These are phyloP conservation scores for Bubo scandiacus DNA, from an alignment of 2,113 vertebrate species.

Conservation along the genomic window DNA sequence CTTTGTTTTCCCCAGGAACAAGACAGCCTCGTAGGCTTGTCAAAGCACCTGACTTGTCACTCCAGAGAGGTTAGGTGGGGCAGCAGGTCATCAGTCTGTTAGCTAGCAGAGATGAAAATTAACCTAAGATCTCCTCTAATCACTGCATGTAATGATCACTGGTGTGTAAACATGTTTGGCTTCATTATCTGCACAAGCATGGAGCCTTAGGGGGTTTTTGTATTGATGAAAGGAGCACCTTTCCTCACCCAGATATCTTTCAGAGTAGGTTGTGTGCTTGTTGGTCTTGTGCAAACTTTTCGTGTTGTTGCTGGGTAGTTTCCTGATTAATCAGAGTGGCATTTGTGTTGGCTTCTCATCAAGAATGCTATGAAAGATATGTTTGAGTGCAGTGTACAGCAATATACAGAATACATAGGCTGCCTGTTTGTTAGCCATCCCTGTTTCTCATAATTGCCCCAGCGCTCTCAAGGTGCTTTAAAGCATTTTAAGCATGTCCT, in stretches of 20 bases:
- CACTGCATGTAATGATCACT: constrained; percentile 29
- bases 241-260: constrained; percentile 36
- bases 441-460: background rate
- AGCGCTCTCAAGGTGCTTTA: background rate
- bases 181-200: constrained; percentile 45
- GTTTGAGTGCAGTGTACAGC: constrained; percentile 24
- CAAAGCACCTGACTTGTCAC: constrained; percentile 53
- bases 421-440: constrained; percentile 7
- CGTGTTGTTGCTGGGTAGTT: constrained; percentile 55
- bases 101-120: constrained; percentile 64
- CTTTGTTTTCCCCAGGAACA: constrained; percentile 20
- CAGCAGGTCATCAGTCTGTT: constrained; percentile 56
- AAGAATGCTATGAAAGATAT: constrained; percentile 53
- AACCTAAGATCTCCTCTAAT: constrained; percentile 54
- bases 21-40: background rate
- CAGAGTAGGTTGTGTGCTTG: constrained; percentile 37
- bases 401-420: constrained; percentile 44
- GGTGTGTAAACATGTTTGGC: constrained; percentile 5
- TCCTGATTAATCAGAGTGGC: constrained; percentile 56
- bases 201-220: background rate
- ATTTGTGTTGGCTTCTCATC: constrained; percentile 55
- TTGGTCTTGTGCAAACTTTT: constrained; percentile 50
- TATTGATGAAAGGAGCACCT: constrained; percentile 51
- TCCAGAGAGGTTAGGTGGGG: constrained; percentile 25
- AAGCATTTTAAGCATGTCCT: constrained; percentile 7